Evolutionary conservation across 2,797 vertebrate genomes (phyloP).

Genomic region (Microctenopoma lineatum): DNA sequence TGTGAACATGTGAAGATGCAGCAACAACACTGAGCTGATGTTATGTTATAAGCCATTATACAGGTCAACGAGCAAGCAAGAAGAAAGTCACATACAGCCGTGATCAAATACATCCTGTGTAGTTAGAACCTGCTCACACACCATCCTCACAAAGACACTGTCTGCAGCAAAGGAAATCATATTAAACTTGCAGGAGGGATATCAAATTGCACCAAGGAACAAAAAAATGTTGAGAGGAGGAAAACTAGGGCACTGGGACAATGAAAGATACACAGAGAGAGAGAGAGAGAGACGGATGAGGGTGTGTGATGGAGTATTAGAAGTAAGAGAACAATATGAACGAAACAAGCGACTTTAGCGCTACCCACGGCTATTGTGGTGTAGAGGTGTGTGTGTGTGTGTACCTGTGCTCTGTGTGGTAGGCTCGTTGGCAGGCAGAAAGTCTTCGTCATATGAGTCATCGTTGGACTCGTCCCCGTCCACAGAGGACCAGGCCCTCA

Average conservation of each 20-base stretch:
- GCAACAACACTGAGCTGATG: slow-evolving; percentile 30
- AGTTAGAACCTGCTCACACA: slow-evolving; percentile 65
- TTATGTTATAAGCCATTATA: slow-evolving; percentile 33
- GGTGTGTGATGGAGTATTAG: slow-evolving; percentile 18
- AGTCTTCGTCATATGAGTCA: slow-evolving; percentile 96
- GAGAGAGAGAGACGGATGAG: slow-evolving; percentile 22
- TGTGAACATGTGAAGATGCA: background rate
- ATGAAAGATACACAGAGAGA: slow-evolving; percentile 36
- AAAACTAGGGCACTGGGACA: slow-evolving; percentile 84
- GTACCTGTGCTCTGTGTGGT: slow-evolving; percentile 86
- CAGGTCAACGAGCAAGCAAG: slow-evolving; percentile 62
- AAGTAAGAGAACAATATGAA: slow-evolving; percentile 11
- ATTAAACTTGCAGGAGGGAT: slow-evolving; percentile 85
- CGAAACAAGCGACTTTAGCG: slow-evolving; percentile 30
- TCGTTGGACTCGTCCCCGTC: slow-evolving; percentile 96
- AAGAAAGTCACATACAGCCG: slow-evolving; percentile 50
- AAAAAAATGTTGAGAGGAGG: slow-evolving; percentile 67
- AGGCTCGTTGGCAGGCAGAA: slow-evolving; percentile 86
- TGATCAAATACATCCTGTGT: slow-evolving; percentile 39
- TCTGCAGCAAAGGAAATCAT: slow-evolving; percentile 72
- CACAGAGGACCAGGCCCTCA: slow-evolving; percentile 96
- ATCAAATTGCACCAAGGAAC: slow-evolving; percentile 78
- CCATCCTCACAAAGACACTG: slow-evolving; percentile 45
- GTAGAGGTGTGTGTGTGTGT: background rate
- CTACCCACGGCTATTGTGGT: background rate